These are phyloP conservation scores for Cataglyphis rosenhaueri DNA, from an alignment of 2,888 invertebrate species.

Conservation along the genomic window DNA sequence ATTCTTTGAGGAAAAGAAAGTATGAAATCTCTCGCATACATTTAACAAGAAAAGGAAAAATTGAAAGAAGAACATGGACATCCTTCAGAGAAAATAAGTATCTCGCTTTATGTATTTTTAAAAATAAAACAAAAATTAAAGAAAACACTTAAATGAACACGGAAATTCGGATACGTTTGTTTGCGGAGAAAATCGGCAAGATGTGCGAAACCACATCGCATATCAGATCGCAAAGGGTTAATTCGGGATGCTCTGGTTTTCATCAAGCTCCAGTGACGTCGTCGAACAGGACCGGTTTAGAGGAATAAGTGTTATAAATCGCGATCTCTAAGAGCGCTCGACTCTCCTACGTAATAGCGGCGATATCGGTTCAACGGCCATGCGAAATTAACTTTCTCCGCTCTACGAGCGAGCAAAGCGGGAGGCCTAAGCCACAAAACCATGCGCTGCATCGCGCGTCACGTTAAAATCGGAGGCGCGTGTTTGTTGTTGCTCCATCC, in stretches of 20 bases:
- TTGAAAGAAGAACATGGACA: not conserved
- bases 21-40: not conserved
- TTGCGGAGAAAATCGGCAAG: conserved; percentile 29
- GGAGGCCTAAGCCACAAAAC: conserved; percentile 67
- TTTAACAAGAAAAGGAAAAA: not conserved
- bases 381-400: conserved; percentile 84
- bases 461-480: conserved; percentile 64
- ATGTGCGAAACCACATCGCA: not conserved
- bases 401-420: conserved; percentile 49
- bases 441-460: conserved; percentile 63
- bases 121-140: not conserved
- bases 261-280: conserved; percentile 8
- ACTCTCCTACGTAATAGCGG: conserved; percentile 79
- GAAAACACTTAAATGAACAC: not conserved
- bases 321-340: conserved; percentile 57
- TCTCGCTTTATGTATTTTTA: not conserved
- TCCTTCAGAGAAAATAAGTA: not conserved
- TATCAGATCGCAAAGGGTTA: conserved; percentile 32
- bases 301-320: conserved; percentile 53
- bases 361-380: conserved; percentile 84
- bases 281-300: conserved; percentile 3
- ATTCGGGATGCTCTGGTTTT: conserved; percentile 44
- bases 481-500: conserved; percentile 28
- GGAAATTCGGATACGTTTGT: conserved; percentile 41
- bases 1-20: not conserved